phyloP scores from a whole-genome alignment of 2,888 invertebrate genomes.

The Habrosyne pyritoides region DNA sequence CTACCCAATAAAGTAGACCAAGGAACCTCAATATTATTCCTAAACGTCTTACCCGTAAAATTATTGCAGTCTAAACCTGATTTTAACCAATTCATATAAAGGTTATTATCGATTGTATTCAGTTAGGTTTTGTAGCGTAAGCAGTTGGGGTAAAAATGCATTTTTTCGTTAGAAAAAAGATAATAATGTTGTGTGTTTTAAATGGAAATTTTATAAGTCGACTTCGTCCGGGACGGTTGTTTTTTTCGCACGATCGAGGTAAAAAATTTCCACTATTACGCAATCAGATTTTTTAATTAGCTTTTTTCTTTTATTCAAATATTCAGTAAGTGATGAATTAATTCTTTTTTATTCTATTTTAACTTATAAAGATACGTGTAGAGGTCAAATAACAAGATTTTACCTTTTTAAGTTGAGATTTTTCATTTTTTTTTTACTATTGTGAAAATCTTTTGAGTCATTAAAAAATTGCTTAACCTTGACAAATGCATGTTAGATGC shows the following conservation, averaged over 20 bases:
- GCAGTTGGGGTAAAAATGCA: slow-evolving; percentile 44
- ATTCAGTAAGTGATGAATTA: not conserved
- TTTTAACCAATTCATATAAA: slow-evolving; percentile 37
- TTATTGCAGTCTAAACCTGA: slow-evolving; percentile 31
- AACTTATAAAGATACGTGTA: not conserved
- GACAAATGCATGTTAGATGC: too few relatives aligned
- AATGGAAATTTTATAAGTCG: slow-evolving; percentile 81
- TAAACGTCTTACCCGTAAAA: slow-evolving; percentile 48
- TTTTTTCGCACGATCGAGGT: slow-evolving; percentile 58
- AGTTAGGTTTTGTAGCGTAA: slow-evolving; percentile 37
- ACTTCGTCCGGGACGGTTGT: slow-evolving; percentile 66
- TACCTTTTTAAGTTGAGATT: not conserved
- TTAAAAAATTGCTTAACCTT: too few relatives aligned
- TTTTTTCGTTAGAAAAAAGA: slow-evolving; percentile 81
- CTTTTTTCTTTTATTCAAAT: slow-evolving; percentile 17
- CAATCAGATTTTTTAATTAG: slow-evolving; percentile 38
- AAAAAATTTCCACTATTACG: slow-evolving; percentile 68
- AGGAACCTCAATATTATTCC: slow-evolving; percentile 43
- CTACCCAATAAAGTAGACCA: slow-evolving; percentile 78
- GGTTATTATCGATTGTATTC: slow-evolving; percentile 29
- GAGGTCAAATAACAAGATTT: not conserved
- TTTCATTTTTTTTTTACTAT: not conserved
- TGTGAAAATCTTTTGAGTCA: too few relatives aligned
- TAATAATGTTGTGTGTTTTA: slow-evolving; percentile 78
- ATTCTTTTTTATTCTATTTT: not conserved